These are phyloP conservation scores for Scomber colias DNA, from an alignment of 2,113 vertebrate species.

Conservation along the genomic window DNA sequence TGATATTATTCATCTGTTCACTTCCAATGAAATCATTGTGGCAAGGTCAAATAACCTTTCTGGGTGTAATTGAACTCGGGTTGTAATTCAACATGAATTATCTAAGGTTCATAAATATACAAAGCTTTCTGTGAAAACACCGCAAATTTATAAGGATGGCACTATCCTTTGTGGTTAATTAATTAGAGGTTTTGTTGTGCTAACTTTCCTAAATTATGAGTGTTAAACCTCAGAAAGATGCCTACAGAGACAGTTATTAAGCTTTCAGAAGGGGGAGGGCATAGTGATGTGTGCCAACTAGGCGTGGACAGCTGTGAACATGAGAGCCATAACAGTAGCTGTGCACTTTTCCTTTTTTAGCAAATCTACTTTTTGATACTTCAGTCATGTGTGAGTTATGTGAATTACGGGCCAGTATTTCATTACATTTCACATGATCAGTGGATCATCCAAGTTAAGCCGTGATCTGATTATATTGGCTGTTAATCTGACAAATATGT, in stretches of 20 bases:
- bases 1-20: slow-evolving; percentile 21
- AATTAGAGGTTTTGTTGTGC: neutral
- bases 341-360: slow-evolving; percentile 60
- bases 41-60: slow-evolving; percentile 14
- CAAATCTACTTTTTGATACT: slow-evolving; percentile 41
- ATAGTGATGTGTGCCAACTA: slow-evolving; percentile 56
- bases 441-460: slow-evolving; percentile 22
- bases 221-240: slow-evolving; percentile 8
- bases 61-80: slow-evolving; percentile 1
- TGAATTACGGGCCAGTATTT: slow-evolving; percentile 47
- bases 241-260: slow-evolving; percentile 15
- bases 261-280: slow-evolving; percentile 32
- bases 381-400: neutral
- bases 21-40: slow-evolving; percentile 11
- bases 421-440: slow-evolving; percentile 42
- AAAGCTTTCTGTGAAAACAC: neutral
- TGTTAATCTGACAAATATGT: slow-evolving; percentile 25
- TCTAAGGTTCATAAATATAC: neutral
- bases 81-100: slow-evolving; percentile 10
- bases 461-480: slow-evolving; percentile 25
- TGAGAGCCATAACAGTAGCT: slow-evolving; percentile 60
- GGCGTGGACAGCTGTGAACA: slow-evolving; percentile 66
- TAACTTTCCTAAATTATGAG: neutral
- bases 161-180: neutral
- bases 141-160: neutral